phyloP scores from a whole-genome alignment of 2,888 invertebrate species.

The Drosophila kambysellisi region DNA sequence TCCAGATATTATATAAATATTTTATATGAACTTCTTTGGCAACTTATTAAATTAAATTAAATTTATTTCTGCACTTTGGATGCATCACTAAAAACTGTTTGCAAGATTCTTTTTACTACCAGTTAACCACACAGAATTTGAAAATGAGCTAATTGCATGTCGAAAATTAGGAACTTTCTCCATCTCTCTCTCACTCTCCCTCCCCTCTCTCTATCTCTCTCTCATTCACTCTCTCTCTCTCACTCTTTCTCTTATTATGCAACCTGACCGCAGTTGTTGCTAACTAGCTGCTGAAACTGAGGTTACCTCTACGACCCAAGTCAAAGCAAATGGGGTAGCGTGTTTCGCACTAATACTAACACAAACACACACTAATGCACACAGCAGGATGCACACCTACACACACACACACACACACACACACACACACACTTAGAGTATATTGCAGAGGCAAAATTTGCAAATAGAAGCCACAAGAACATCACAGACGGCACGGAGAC shows the following conservation, averaged over 20 bases:
- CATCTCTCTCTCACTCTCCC: too few relatives aligned
- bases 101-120: background rate
- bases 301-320: constrained; percentile 44
- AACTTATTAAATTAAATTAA: background rate
- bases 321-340: constrained; percentile 37
- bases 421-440: constrained; percentile 9
- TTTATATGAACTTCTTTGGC: background rate
- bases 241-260: background rate
- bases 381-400: constrained; percentile 29
- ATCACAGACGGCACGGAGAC: constrained; percentile 50
- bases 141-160: constrained; percentile 1
- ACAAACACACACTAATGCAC: constrained; percentile 3
- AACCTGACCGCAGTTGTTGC: constrained; percentile 41
- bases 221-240: background rate
- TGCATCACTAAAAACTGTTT: background rate
- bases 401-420: constrained; percentile 4
- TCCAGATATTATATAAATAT: background rate
- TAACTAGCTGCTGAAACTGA: constrained; percentile 53
- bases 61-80: background rate
- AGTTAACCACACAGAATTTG: background rate
- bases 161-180: constrained; percentile 22
- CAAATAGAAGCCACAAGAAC: constrained; percentile 58
- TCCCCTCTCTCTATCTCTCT: too few relatives aligned
- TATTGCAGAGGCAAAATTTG: constrained; percentile 58
- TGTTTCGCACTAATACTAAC: constrained; percentile 13